Base-by-base conservation (phyloP, 2,888 invertebrate species). In the Ellobium chinense region DNA sequence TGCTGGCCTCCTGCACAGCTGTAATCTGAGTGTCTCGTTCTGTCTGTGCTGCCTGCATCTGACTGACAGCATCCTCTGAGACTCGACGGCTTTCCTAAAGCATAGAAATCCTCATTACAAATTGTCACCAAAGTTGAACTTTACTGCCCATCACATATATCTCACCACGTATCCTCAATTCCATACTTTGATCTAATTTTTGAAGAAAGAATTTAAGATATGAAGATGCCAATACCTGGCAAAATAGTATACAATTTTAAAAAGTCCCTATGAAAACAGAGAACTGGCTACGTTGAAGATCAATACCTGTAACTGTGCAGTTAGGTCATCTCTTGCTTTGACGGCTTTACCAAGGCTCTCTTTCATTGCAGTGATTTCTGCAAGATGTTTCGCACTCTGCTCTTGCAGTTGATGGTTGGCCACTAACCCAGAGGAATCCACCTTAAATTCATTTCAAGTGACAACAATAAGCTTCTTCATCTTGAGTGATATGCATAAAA, bases 21-120 rank as follows among this genome's bases (percentile, higher is more conserved):
- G 88, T 87, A 68, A 90, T 90, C 80, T 90, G 90, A 9, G 83
- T 70, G 70, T 92, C 92, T 75, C 91, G 84, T 63, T 92, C 91
- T 66, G 88, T 75, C 80, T 91, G 90, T 31, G 91, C 85, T 24
- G 87, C 90, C 56, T 87, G 83, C 37, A 92, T 76, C 82, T 91
- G 89, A 14, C 88, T 88, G 34, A 88, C 79, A 2, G 90, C 85
- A 66, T 85, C 86, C 73, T 87, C 83, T 24, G 85, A 85, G 0
- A 89, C 91, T 34, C 84, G 86, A 80, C 88, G 86, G 80, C 88
- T 87, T 78, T 90, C 92, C 90, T 91, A n/a, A n/a, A n/a, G n/a
- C n/a, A n/a, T n/a, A n/a, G n/a, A n/a, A n/a, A n/a, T n/a, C n/a
- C n/a, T n/a, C n/a, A n/a, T n/a, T n/a, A n/a, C n/a, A n/a, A n/a